phyloP scores from a whole-genome alignment of 1,140 invertebrate genomes.

The Lasioglossum albipes region DNA sequence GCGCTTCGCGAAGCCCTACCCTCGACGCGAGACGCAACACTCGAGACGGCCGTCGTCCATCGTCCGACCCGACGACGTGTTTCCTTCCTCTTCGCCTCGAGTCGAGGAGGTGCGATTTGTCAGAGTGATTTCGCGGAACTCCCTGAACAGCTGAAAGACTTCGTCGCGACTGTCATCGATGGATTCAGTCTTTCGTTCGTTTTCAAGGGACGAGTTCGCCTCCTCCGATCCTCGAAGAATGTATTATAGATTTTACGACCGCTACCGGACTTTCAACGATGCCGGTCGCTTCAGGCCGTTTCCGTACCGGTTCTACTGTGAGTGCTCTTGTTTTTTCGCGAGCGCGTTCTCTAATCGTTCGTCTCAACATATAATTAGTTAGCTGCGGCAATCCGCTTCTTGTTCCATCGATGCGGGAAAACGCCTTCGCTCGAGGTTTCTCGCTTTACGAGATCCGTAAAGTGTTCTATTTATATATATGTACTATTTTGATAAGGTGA shows the following conservation, averaged over 20 bases:
- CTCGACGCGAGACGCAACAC: no score
- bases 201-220: slow-evolving; percentile 69
- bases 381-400: no score
- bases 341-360: no score
- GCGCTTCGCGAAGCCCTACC: no score
- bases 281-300: slow-evolving; percentile 66
- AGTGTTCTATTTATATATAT: no score
- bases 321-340: slow-evolving; percentile 55
- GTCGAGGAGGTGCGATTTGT: slow-evolving; percentile 6
- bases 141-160: background rate
- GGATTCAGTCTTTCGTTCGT: slow-evolving; percentile 70
- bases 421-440: no score
- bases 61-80: background rate
- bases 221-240: slow-evolving; percentile 68
- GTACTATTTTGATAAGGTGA: no score
- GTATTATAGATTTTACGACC: slow-evolving; percentile 79
- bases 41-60: no score
- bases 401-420: no score
- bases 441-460: no score
- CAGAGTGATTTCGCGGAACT: slow-evolving; percentile 40
- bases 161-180: slow-evolving; percentile 31
- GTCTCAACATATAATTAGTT: no score
- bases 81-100: slow-evolving; percentile 40
- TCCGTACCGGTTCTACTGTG: slow-evolving; percentile 77
- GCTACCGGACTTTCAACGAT: slow-evolving; percentile 76